phyloP scores from a whole-genome alignment of 2,113 vertebrate species.

The Climacteris rufus region DNA sequence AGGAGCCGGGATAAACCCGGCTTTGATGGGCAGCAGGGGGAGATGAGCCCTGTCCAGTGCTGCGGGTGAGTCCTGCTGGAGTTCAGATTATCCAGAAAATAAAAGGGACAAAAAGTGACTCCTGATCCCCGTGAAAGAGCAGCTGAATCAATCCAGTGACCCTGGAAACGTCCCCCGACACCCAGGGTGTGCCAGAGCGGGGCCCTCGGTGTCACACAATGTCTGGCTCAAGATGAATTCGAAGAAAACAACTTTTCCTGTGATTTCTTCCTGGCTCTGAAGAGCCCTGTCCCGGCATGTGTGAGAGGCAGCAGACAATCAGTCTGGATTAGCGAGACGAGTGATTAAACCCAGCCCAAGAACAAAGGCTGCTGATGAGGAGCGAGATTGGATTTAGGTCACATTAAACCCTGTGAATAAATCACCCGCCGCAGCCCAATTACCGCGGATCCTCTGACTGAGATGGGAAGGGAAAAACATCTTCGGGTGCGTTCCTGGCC shows the following conservation, averaged over 20 bases:
- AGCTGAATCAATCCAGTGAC: background rate
- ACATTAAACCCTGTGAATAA: conserved; percentile 31
- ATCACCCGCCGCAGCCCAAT: background rate
- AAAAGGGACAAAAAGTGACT: background rate
- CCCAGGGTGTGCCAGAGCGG: too few relatives aligned
- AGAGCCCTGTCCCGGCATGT: background rate
- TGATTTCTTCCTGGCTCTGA: background rate
- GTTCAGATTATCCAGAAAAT: background rate
- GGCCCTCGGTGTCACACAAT: fast-evolving
- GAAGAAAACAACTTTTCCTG: background rate
- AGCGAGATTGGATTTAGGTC: conserved; percentile 56
- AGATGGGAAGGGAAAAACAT: background rate
- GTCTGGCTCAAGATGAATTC: background rate
- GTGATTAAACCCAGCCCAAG: conserved; percentile 40
- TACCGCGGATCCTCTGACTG: background rate
- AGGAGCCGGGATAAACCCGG: background rate
- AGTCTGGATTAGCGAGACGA: conserved; percentile 30
- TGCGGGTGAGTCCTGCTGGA: background rate
- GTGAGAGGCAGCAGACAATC: conserved; percentile 15
- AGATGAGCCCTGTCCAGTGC: background rate
- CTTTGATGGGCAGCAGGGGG: background rate
- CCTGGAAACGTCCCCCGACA: too few relatives aligned
- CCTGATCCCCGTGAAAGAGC: background rate
- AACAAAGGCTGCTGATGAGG: conserved; percentile 56
- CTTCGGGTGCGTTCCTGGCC: background rate